Evolutionary conservation across 2,113 vertebrate species (phyloP), one percentile per base, ranked within the genome.

Genomic region (Perca schrenkii): DNA sequence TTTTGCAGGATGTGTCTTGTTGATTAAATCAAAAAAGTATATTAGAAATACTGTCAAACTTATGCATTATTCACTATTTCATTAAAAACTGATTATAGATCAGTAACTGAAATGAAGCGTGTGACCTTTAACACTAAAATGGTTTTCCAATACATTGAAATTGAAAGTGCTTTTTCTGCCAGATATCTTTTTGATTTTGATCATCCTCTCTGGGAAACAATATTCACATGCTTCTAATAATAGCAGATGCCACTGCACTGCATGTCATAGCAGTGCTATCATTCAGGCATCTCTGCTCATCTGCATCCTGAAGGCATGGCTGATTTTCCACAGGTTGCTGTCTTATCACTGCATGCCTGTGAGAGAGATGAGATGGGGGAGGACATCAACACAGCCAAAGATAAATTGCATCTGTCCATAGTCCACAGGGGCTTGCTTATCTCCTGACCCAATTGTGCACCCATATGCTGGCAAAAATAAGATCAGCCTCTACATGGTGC

Each of bases 371-470:
- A 73, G 77, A 83, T 83, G 83, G 74, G 54, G 80, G 62, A 88
- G 88, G 86, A 87, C 73, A 77, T 83, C 65, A 61, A 82, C 80
- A 22, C 77, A 87, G 79, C 14, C 28, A 58, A 83, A 80, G 85
- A 91, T 71, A 77, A 73, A 88, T 83, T 89, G 81, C 90, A 92
- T 94, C 90, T 91, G 89, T 92, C 88, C 80, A 68, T 46, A 61
- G 88, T 92, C 90, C 84, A 92, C 84, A 15, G 83, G 84, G 84
- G 65, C 75, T 84, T 79, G 83, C 83, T 89, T 88, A 90, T 93
- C 83, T 86, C 62, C 74, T 91, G 90, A 93, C 91, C 91, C 87
- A 92, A 80, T 89, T 92, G 89, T 90, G 87, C 89, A 89, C 77
- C 89, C 87, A 88, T 88, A 88, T 83, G 84, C 36, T 82, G 47